Evolutionary conservation across 2,797 vertebrate genomes (phyloP), one percentile per base, ranked within the genome.

Genomic region (Nannoperca obscura): DNA sequence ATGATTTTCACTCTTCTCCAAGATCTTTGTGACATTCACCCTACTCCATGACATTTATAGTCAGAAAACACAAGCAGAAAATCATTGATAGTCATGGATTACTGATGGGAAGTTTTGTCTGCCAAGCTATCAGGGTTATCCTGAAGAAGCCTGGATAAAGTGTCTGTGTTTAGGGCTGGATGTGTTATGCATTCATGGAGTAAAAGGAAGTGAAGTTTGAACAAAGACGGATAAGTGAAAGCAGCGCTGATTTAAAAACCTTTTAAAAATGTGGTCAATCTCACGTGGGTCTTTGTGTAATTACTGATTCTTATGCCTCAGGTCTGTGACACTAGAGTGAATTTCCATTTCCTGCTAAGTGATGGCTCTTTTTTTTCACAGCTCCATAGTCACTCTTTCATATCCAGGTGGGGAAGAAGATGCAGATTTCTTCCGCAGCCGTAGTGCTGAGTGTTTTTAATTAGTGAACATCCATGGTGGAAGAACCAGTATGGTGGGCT

Each of bases 361-460:
- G 80, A 86, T 85, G 75, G 83, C 81, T 85, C 80, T 68, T 75
- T 69, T 50, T 72, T 67, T 64, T 69, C 74, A 71, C 82, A 74
- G 75, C 80, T 77, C 50, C 68, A 34, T 38, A 68, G 72, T 82
- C 67, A 57, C 77, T 76, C 78, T 53, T 68, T 81, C 57, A 77
- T 74, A 64, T 87, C 86, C 88, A 90, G 89, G 89, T 91, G 83
- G 78, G 76, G 84, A 88, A 75, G 81, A 77, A 76, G 89, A 90
- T 83, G 89, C 86, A 83, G 90, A 86, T 91, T 88, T 81, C 77
- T 86, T 75, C 82, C 13, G 77, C 87, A 88, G 90, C 78, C 81
- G 69, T 70, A 74, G 83, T 15, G 69, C 78, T 50, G 88, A 86
- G 86, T 85, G 85, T 88, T 90, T 92, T 92, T 93, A 93, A 93